Evolutionary conservation across 2,888 invertebrate genomes (phyloP).

Genomic region (Acrobasis suavella): DNA sequence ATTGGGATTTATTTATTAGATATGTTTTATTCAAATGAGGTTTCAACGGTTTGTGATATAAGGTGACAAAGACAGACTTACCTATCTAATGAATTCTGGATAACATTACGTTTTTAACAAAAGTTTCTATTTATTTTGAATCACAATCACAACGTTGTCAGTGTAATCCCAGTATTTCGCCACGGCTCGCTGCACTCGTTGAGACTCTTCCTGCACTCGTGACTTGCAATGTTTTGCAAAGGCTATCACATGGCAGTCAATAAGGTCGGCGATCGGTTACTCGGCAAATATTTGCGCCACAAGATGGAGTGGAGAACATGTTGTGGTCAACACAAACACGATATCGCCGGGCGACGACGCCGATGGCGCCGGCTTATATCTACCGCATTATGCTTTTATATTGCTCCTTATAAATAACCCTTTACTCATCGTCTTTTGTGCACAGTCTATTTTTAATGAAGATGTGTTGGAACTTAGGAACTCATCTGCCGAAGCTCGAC

Average conservation of each 20-base stretch:
- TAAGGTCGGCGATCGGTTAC: conserved; percentile 64
- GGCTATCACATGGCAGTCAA: conserved; percentile 63
- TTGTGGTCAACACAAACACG: conserved; percentile 64
- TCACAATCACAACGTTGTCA: not conserved
- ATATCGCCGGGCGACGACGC: conserved; percentile 44
- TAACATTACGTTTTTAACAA: too few species aligned
- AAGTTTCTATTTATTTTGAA: not conserved
- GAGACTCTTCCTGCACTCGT: too few species aligned
- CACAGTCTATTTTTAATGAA: conserved; percentile 6
- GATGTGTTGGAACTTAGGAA: not conserved
- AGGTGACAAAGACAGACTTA: too few species aligned
- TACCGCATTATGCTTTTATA: conserved; percentile 15
- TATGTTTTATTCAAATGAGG: too few species aligned
- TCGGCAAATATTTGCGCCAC: conserved; percentile 67
- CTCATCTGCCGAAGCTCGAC: not conserved
- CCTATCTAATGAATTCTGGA: too few species aligned
- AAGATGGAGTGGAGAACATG: conserved; percentile 51
- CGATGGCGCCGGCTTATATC: conserved; percentile 33
- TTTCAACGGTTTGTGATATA: too few species aligned
- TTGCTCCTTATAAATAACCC: conserved; percentile 11
- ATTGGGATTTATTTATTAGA: too few species aligned
- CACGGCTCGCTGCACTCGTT: too few species aligned
- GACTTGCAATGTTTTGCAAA: conserved; percentile 53
- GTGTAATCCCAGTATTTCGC: conserved; percentile 29
- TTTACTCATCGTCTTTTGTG: conserved; percentile 1